Evolutionary conservation across 2,797 vertebrate genomes (phyloP).

Genomic region (Apogon hyalosoma): DNA sequence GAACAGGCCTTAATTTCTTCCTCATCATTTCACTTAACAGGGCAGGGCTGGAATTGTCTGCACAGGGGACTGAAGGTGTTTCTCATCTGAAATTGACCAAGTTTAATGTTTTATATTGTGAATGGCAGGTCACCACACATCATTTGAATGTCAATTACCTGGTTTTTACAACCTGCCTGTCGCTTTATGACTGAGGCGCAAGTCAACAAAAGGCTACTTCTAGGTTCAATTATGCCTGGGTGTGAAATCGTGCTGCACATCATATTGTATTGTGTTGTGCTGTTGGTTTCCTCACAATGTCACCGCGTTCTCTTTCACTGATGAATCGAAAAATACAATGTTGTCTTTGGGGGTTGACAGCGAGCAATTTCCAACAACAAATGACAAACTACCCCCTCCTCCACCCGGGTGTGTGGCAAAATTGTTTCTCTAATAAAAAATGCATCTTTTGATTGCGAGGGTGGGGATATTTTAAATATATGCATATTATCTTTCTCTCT

Average conservation of each 20-base stretch:
- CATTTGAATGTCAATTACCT: conserved; percentile 68
- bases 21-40: conserved; percentile 66
- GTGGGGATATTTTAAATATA: conserved; percentile 83
- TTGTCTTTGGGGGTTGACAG: conserved; percentile 78
- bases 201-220: conserved; percentile 66
- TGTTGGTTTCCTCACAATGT: conserved; percentile 75
- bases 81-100: conserved; percentile 63
- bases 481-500: conserved; percentile 84
- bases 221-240: conserved; percentile 69
- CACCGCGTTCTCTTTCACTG: conserved; percentile 73
- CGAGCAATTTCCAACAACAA: conserved; percentile 81
- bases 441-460: conserved; percentile 83
- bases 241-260: conserved; percentile 61
- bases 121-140: conserved; percentile 46
- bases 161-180: conserved; percentile 51
- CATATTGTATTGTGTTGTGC: conserved; percentile 63
- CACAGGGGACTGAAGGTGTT: conserved; percentile 27
- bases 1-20: conserved; percentile 63
- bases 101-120: conserved; percentile 34
- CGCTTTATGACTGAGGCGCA: conserved; percentile 19
- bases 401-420: conserved; percentile 69
- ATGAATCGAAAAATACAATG: conserved; percentile 79
- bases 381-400: conserved; percentile 77
- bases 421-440: conserved; percentile 83
- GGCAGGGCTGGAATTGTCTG: conserved; percentile 32